Evolutionary conservation across 2,113 vertebrate species (phyloP).

Genomic region (Jacana jacana): DNA sequence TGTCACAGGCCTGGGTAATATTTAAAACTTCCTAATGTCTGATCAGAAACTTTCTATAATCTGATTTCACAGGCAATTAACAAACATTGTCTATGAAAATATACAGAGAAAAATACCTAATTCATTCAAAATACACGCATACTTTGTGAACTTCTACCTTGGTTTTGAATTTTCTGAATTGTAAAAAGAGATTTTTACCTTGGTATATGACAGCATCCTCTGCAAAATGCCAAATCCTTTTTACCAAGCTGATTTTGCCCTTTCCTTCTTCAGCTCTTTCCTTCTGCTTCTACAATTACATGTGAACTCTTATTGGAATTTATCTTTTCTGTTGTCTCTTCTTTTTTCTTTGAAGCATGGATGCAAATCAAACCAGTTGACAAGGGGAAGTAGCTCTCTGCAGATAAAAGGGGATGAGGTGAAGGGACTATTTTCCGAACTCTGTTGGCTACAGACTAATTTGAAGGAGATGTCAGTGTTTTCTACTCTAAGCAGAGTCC

Average conservation of each 20-base stretch:
- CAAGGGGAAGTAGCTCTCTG: not conserved
- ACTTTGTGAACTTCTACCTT: not conserved
- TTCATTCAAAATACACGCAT: not conserved
- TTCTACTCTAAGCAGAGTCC: not conserved
- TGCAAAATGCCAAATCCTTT: not conserved
- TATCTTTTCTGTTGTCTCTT: not conserved
- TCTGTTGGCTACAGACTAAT: not conserved
- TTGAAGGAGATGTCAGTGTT: not conserved
- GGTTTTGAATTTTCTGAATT: not conserved
- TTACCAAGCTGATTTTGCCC: not conserved
- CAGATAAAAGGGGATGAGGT: not conserved
- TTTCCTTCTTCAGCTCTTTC: not conserved
- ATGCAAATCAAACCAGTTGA: not conserved
- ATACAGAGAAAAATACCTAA: not conserved
- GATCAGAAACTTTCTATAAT: too few relatives aligned
- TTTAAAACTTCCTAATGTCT: conserved; percentile 20
- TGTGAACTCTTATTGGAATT: not conserved
- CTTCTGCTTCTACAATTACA: not conserved
- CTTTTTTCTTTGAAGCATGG: not conserved
- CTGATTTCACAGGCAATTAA: not conserved
- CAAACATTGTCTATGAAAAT: not conserved
- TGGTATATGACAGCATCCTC: not conserved
- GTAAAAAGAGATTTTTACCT: not conserved
- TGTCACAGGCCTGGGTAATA: not conserved
- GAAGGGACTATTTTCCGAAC: not conserved